Evolutionary conservation across 2,113 vertebrate species (phyloP).

Genomic region (Tupaia tana): DNA sequence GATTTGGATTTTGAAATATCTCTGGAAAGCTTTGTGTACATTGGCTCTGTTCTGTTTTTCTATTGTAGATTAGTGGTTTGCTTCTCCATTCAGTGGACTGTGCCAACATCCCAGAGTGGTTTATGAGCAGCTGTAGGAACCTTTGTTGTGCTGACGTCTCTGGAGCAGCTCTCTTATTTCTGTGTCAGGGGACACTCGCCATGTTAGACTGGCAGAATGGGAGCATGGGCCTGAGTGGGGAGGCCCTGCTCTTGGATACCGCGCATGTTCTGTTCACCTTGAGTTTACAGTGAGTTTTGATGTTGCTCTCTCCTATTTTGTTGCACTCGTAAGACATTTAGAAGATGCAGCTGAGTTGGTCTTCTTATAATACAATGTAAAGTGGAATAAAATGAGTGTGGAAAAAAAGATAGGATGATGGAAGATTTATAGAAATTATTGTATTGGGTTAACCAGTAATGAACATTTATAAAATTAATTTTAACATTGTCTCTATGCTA

Average conservation of each 20-base stretch:
- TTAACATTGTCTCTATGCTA: neutral
- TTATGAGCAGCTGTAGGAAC: slow-evolving; percentile 85
- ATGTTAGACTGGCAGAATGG: slow-evolving; percentile 94
- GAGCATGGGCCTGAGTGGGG: slow-evolving; percentile 85
- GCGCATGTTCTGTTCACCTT: slow-evolving; percentile 90
- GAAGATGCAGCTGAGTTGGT: neutral
- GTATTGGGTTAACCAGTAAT: neutral
- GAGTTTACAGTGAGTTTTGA: slow-evolving; percentile 90
- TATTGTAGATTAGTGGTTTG: slow-evolving; percentile 91
- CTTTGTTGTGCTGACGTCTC: slow-evolving; percentile 85
- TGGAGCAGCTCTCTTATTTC: slow-evolving; percentile 86
- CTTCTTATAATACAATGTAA: slow-evolving; percentile 22
- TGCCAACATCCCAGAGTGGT: slow-evolving; percentile 86
- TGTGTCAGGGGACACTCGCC: slow-evolving; percentile 95
- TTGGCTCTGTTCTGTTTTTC: slow-evolving; percentile 32
- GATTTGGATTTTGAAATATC: slow-evolving; percentile 40
- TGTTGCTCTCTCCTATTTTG: neutral
- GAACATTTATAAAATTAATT: slow-evolving; percentile 53
- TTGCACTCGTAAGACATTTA: slow-evolving; percentile 45
- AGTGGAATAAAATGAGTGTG: neutral
- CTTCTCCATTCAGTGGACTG: slow-evolving; percentile 82
- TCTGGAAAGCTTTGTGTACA: neutral
- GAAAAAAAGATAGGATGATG: neutral
- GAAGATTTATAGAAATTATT: neutral
- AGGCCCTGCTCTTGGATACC: slow-evolving; percentile 90